Evolutionary conservation across 2,888 invertebrate genomes (phyloP).

Genomic region (Oxystoma pomonae): DNA sequence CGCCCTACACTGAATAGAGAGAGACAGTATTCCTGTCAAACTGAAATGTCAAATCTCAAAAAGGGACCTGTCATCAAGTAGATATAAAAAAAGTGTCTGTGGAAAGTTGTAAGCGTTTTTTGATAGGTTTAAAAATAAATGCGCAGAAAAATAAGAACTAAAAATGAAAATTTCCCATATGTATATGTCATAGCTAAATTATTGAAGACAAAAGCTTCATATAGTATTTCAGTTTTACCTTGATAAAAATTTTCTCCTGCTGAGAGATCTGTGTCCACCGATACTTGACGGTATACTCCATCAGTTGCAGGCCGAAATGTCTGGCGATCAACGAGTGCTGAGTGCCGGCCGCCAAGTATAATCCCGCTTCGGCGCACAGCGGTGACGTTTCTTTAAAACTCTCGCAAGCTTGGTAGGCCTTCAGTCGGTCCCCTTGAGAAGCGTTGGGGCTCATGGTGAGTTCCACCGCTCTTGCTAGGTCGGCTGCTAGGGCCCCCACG

Average conservation of each 20-base stretch:
- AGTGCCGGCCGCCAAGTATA: conserved; percentile 70
- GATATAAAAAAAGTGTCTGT: no score
- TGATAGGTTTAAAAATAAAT: no score
- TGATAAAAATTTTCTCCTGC: conserved; percentile 84
- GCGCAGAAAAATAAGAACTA: no score
- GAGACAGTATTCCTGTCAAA: no score
- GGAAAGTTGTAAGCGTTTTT: no score
- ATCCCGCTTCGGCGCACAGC: conserved; percentile 81
- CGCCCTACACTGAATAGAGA: no score
- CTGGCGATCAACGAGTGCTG: conserved; percentile 75
- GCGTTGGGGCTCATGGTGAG: conserved; percentile 77
- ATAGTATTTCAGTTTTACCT: no score
- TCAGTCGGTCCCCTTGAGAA: conserved; percentile 69
- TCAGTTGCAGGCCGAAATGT: conserved; percentile 87
- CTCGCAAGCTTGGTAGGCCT: conserved; percentile 82
- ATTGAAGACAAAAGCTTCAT: background rate
- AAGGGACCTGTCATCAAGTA: no score
- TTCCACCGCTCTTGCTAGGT: conserved; percentile 77
- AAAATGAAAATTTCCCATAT: conserved; percentile 8
- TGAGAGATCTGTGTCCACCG: conserved; percentile 87
- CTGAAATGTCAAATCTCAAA: no score
- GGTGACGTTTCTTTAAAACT: conserved; percentile 83
- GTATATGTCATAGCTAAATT: conserved; percentile 17
- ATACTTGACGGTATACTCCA: conserved; percentile 92
- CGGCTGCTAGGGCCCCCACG: conserved; percentile 67